Percentiles rank a stretch among this genome's conserved stretches.
These are phyloP conservation scores for Amphipoea lucens DNA, from an alignment of 2,888 invertebrate genomes.

Conservation along the genomic window DNA sequence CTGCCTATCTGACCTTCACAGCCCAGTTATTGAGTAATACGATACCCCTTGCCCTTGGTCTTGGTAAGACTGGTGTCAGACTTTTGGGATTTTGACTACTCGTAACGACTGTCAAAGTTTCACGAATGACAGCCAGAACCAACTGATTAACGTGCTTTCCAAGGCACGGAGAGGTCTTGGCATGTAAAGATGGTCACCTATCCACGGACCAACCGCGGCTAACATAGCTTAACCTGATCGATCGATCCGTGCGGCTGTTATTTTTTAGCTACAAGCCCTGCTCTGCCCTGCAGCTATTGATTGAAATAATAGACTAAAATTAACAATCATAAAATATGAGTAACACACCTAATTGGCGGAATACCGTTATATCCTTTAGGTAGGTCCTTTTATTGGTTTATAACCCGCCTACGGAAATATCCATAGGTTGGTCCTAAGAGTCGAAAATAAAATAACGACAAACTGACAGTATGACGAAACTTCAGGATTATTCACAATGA, in stretches of 20 bases:
- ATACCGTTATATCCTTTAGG: background rate
- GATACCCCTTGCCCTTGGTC: background rate
- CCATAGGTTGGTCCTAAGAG: background rate
- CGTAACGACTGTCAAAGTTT: background rate
- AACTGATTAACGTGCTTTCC: too few relatives aligned
- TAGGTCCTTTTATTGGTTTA: background rate
- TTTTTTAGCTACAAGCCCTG: too few relatives aligned
- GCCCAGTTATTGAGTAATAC: background rate
- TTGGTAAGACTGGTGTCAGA: background rate
- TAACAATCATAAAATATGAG: background rate
- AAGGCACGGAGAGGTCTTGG: too few relatives aligned
- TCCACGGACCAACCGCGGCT: too few relatives aligned
- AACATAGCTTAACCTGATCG: too few relatives aligned
- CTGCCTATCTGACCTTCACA: background rate
- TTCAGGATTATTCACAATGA: background rate
- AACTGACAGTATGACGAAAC: constrained; percentile 3
- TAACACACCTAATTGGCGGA: background rate
- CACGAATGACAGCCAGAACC: too few relatives aligned
- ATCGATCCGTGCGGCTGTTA: too few relatives aligned
- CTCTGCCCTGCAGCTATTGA: too few relatives aligned
- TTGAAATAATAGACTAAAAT: too few relatives aligned
- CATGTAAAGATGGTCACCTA: too few relatives aligned
- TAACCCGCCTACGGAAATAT: background rate
- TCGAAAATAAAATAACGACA: constrained; percentile 10
- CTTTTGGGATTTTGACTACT: background rate